Percentiles rank a stretch among this genome's conserved stretches.
Conservation (phyloP, 2,113 vertebrate species). For the Neofelis nebulosa region DNA sequence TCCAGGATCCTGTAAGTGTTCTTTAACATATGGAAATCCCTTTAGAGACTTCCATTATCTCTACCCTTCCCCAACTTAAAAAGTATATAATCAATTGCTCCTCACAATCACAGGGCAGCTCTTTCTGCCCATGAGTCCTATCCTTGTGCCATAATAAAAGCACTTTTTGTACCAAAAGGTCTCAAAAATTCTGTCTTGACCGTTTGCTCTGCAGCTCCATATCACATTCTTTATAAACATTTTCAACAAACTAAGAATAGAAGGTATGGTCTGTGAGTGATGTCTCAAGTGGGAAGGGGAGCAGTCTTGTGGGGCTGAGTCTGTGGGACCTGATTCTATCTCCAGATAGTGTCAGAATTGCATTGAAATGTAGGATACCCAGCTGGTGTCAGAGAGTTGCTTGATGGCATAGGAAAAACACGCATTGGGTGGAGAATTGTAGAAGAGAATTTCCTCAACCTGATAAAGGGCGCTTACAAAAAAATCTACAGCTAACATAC, state of each 20-base stretch:
- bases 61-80: neutral
- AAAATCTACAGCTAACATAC: neutral
- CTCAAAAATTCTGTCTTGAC: neutral
- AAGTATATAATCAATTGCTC: neutral
- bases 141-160: neutral
- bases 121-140: neutral
- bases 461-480: neutral
- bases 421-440: neutral
- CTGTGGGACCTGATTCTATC: neutral
- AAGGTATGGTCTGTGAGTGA: neutral
- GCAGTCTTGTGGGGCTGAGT: neutral
- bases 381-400: neutral
- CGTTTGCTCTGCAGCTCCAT: neutral
- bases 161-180: neutral
- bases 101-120: neutral
- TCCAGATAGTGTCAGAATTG: neutral
- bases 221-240: neutral
- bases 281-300: neutral
- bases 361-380: neutral
- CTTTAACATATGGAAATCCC: neutral
- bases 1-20: neutral
- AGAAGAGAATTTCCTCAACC: neutral
- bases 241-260: neutral
- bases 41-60: neutral
- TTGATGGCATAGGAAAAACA: neutral